Percentiles rank a stretch among this genome's conserved stretches.
phyloP scores from a whole-genome alignment of 2,797 vertebrate genomes.

The Hipposideros larvatus region DNA sequence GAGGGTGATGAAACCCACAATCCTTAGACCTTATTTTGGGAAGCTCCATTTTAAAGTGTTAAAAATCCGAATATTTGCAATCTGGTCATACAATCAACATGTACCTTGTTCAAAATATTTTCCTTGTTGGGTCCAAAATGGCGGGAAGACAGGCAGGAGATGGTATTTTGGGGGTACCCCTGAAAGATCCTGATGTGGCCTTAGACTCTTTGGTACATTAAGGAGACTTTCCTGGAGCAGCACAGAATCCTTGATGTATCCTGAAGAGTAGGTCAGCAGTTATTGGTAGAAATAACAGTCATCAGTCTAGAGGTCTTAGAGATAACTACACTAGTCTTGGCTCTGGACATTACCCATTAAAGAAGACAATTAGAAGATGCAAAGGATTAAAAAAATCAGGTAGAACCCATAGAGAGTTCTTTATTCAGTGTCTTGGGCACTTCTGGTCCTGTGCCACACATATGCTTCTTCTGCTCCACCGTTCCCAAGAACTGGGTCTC shows the following conservation, averaged over 20 bases:
- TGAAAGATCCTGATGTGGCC: constrained; percentile 83
- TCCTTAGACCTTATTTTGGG: background rate
- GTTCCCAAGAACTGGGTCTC: background rate
- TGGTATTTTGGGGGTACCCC: constrained; percentile 83
- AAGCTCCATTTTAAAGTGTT: constrained; percentile 61
- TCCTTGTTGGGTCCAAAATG: constrained; percentile 78
- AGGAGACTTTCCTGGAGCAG: constrained; percentile 75
- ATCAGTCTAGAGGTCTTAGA: background rate
- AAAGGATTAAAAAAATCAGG: background rate
- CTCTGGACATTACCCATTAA: background rate
- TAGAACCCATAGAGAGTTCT: background rate
- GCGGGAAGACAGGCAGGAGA: constrained; percentile 77
- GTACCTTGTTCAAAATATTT: constrained; percentile 71
- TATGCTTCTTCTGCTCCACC: background rate
- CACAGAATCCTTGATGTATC: constrained; percentile 79
- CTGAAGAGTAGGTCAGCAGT: constrained; percentile 71
- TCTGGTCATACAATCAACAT: constrained; percentile 37
- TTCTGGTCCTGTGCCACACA: background rate
- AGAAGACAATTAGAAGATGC: background rate
- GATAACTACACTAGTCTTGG: background rate
- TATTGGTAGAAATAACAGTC: background rate
- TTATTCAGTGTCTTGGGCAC: background rate
- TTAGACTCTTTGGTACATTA: constrained; percentile 75
- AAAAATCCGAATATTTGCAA: constrained; percentile 65
- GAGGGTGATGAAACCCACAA: background rate